These are phyloP conservation scores for Acipenser ruthenus DNA, from an alignment of 2,797 vertebrate genomes.

Conservation along the genomic window DNA sequence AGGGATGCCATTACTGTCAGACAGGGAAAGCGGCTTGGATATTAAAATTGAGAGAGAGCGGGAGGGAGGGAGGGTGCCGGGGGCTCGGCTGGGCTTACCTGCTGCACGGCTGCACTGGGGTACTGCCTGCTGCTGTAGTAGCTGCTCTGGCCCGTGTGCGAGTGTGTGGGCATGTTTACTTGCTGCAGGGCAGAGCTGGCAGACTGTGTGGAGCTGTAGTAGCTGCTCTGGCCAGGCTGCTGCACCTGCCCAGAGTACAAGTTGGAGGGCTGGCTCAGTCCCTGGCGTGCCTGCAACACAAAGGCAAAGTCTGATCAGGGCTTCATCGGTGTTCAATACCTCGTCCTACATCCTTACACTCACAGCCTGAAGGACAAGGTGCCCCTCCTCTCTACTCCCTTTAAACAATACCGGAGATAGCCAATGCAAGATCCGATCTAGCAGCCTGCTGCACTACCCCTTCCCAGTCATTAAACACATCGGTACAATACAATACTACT, in stretches of 20 bases:
- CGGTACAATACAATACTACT: no score
- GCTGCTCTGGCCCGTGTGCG: constrained; percentile 59
- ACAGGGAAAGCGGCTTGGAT: constrained; percentile 28
- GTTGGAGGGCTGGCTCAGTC: constrained; percentile 92
- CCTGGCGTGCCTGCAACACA: constrained; percentile 76
- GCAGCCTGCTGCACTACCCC: no score
- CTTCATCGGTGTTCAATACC: no score
- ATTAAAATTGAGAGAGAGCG: background rate
- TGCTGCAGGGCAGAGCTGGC: constrained; percentile 88
- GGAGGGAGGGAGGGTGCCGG: background rate
- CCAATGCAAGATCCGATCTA: no score
- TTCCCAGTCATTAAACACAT: no score
- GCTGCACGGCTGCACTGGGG: constrained; percentile 61
- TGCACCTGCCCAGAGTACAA: constrained; percentile 94
- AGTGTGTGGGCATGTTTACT: constrained; percentile 61
- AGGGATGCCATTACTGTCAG: background rate
- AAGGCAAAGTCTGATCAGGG: background rate
- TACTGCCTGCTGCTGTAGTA: constrained; percentile 67
- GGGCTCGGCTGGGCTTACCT: constrained; percentile 55
- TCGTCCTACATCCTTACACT: no score
- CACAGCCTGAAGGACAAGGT: no score
- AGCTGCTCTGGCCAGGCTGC: constrained; percentile 89
- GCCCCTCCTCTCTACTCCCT: no score
- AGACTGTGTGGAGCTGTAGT: constrained; percentile 92
- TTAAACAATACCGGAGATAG: no score